These are phyloP conservation scores for Crenuchus spilurus DNA, from an alignment of 2,797 vertebrate genomes.

Conservation along the genomic window DNA sequence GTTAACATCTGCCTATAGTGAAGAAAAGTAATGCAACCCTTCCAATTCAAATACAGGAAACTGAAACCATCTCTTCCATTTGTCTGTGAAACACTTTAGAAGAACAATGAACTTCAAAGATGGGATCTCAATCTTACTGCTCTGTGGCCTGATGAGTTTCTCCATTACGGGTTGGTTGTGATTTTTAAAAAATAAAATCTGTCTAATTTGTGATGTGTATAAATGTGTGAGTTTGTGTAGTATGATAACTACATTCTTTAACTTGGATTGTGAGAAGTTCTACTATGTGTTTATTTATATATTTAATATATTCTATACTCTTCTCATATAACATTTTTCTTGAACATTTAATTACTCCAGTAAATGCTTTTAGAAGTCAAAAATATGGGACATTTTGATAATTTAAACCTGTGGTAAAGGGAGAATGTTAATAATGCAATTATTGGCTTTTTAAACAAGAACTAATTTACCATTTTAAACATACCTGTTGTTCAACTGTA, in stretches of 20 bases:
- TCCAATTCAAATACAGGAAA: constrained; percentile 26
- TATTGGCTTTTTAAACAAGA: no score
- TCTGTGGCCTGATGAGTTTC: constrained; percentile 2
- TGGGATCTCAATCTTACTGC: background rate
- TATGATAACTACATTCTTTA: background rate
- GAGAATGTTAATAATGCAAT: no score
- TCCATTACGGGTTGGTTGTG: background rate
- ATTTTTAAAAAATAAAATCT: no score
- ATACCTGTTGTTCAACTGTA: no score
- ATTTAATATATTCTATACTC: no score
- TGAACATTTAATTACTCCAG: no score
- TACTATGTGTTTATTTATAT: no score
- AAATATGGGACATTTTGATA: no score
- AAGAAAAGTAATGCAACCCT: background rate
- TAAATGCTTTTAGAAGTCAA: no score
- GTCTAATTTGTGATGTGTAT: background rate
- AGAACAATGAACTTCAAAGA: constrained; percentile 29
- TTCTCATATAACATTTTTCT: no score
- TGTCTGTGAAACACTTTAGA: constrained; percentile 5
- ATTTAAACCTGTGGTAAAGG: no score
- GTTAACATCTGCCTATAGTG: background rate
- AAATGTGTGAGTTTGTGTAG: background rate
- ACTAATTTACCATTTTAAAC: no score
- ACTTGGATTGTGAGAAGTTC: background rate
- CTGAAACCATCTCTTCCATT: constrained; percentile 13